Conservation (phyloP, 2,888 invertebrate species). For the Gasteruption jaculator region DNA sequence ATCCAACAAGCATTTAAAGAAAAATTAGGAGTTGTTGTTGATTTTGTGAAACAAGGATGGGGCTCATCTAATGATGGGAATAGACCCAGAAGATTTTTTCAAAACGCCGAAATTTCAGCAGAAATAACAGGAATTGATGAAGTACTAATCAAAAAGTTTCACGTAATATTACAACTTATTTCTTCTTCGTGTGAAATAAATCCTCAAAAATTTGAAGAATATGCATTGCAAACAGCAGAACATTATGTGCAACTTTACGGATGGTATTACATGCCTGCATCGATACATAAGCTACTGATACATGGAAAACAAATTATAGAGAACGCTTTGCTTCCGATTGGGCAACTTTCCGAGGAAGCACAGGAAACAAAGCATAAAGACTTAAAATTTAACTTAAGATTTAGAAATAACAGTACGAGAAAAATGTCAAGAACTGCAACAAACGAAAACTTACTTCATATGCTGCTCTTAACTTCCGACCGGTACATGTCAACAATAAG, state of each 20-base stretch:
- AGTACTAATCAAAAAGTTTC: too few relatives aligned
- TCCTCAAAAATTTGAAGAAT: slow-evolving; percentile 15
- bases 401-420: too few relatives aligned
- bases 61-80: slow-evolving; percentile 13
- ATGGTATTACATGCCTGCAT: slow-evolving; percentile 26
- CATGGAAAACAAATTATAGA: slow-evolving; percentile 20
- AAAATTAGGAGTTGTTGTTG: slow-evolving; percentile 9
- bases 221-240: slow-evolving; percentile 18
- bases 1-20: slow-evolving; percentile 11
- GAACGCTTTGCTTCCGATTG: slow-evolving; percentile 12
- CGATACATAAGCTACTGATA: slow-evolving; percentile 25
- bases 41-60: slow-evolving; percentile 12
- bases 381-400: too few relatives aligned
- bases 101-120: slow-evolving; percentile 2
- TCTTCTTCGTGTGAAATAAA: slow-evolving; percentile 16
- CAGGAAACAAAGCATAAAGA: too few relatives aligned
- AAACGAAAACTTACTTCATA: too few relatives aligned
- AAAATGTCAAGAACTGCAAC: too few relatives aligned
- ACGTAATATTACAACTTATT: slow-evolving; percentile 15
- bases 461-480: too few relatives aligned
- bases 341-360: slow-evolving; percentile 19
- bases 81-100: slow-evolving; percentile 13
- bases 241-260: slow-evolving; percentile 16
- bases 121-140: too few relatives aligned
- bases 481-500: too few relatives aligned